phyloP scores from a whole-genome alignment of 2,113 vertebrate genomes.

The Proteles cristata region DNA sequence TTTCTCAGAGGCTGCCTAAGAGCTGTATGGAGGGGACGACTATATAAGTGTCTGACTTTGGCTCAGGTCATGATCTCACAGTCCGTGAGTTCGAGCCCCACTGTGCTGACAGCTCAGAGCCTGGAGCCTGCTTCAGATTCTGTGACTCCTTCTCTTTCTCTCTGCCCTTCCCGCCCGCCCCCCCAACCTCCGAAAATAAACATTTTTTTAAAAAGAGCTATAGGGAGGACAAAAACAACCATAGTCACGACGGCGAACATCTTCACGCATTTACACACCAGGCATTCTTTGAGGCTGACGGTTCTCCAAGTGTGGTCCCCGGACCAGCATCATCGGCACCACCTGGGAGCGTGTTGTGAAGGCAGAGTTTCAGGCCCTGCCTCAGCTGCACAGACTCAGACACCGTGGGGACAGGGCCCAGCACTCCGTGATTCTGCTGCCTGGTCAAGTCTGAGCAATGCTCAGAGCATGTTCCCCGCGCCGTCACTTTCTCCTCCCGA shows the following conservation, averaged over 20 bases:
- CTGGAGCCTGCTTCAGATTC: too few species aligned
- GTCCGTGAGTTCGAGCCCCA: too few species aligned
- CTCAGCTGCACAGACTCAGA: not conserved
- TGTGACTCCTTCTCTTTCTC: too few species aligned
- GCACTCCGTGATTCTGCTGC: accelerated
- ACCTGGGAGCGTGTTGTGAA: not conserved
- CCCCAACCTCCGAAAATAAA: too few species aligned
- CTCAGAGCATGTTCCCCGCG: not conserved
- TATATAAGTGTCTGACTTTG: too few species aligned
- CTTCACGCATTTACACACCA: not conserved
- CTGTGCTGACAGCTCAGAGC: too few species aligned
- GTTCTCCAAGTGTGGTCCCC: not conserved
- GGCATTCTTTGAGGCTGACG: not conserved
- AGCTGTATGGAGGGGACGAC: not conserved
- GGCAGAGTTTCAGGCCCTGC: not conserved
- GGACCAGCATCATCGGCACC: not conserved
- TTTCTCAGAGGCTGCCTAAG: not conserved
- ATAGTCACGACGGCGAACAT: accelerated
- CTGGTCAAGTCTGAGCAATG: not conserved
- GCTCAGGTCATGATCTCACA: too few species aligned
- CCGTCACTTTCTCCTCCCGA: not conserved
- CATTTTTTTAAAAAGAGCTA: not conserved
- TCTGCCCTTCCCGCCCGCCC: too few species aligned
- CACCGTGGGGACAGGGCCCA: too few species aligned
- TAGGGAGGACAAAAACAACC: not conserved